Conservation (phyloP, 2,888 invertebrate species). For the Pogonocherus hispidulus region DNA sequence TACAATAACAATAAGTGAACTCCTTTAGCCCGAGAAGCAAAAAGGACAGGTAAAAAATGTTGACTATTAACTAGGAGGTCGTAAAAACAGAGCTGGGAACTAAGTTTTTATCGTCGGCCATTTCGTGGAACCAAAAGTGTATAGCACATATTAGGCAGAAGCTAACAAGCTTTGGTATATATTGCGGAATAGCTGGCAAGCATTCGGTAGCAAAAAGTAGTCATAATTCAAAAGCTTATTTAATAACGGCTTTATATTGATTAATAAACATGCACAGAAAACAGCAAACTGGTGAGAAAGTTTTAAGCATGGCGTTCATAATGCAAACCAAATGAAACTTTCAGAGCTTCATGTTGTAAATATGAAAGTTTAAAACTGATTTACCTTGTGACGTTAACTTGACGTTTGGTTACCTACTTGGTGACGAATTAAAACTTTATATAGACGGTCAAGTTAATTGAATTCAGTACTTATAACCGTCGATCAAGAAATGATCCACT, state of each 20-base stretch:
- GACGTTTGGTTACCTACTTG: too few relatives aligned
- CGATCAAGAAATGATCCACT: too few relatives aligned
- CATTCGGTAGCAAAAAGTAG: background rate
- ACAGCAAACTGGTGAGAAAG: background rate
- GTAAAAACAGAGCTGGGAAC: slow-evolving; percentile 31
- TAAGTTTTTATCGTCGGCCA: slow-evolving; percentile 36
- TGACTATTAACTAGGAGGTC: slow-evolving; percentile 41
- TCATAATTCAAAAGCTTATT: background rate
- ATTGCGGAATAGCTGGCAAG: background rate
- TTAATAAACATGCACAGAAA: background rate
- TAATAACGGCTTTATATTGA: background rate
- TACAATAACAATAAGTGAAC: slow-evolving; percentile 53
- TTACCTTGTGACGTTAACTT: too few relatives aligned
- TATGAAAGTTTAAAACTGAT: too few relatives aligned
- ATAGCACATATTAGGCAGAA: slow-evolving; percentile 30
- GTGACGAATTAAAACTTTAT: too few relatives aligned
- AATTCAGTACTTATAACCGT: too few relatives aligned
- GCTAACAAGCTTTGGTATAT: background rate
- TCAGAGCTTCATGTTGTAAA: too few relatives aligned
- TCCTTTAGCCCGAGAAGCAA: slow-evolving; percentile 44
- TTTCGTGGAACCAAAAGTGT: slow-evolving; percentile 26
- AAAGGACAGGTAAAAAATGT: slow-evolving; percentile 43
- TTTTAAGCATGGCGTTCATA: background rate
- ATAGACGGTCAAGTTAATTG: too few relatives aligned
- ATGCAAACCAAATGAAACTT: background rate